Base-by-base conservation (phyloP, 2,797 vertebrate genomes). In the Danio albolineatus region DNA sequence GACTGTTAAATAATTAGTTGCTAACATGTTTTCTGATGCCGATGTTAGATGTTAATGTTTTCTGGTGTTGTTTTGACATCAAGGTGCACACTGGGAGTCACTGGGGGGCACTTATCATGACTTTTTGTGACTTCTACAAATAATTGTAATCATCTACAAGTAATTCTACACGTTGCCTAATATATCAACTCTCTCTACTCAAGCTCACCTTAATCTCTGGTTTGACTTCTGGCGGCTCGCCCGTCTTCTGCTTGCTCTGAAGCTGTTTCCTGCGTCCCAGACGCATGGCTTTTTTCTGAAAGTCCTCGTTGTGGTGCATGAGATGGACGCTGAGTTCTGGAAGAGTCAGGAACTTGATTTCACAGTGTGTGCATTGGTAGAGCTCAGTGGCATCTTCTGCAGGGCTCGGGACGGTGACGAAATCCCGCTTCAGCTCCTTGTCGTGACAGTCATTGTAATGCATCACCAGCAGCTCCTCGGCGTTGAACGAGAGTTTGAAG, bases 401-500 rank as follows among this genome's bases (percentile, higher is more conserved):
- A 0, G 88, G 91, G 0, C 79, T 90, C 54, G 93, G 92, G 16
- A 96, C 90, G 19, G 97, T 95, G 81, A 93, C 83, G 62, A 99
- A 99, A 92, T 99, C 98, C 82, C 95, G 95, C 91, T 96, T 99
- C 69, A 99, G 90, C 90, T 99, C 97, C 81, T 92, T 93, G 89
- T 93, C 94, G 87, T 99, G 98, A 88, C 97, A 95, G 86, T 98
- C 96, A 0, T 97, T 98, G 91, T 99, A 99, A 92, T 99, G 98
- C 95, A 97, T 96, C 84, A 97, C 98, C 56, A 99, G 92, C 80
- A 97, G 90, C 84, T 96, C 95, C 0, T 95, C 95, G 0, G 94
- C 95, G 90, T 92, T 96, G 86, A 99, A 99, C 43, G 96, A 98
- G 82, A 98, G 90, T 85, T 94, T 95, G 92, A 96, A 97, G 89